phyloP scores from a whole-genome alignment of 2,888 invertebrate genomes.

The Rhingia rostrata region DNA sequence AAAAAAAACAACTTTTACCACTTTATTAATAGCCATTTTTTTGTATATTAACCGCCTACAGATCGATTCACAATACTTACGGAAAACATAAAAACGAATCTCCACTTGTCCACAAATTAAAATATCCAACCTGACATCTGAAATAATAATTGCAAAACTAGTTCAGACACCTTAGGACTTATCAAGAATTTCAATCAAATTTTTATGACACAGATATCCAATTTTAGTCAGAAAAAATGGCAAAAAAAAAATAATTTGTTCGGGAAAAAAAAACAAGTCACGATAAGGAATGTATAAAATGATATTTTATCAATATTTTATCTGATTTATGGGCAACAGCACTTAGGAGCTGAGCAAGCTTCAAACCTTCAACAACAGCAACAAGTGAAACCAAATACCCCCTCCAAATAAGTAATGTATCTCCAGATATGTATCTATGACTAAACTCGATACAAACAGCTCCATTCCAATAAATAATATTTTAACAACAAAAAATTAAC shows the following conservation, averaged over 20 bases:
- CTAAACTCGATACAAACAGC: not conserved
- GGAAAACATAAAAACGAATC: not conserved
- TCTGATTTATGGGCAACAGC: conserved; percentile 56
- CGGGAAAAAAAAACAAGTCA: not conserved
- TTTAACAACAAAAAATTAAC: conserved; percentile 45
- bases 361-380: too few species aligned
- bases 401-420: too few species aligned
- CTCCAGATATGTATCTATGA: not conserved
- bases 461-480: conserved; percentile 58
- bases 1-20: conserved; percentile 42
- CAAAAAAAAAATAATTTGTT: conserved; percentile 8
- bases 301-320: conserved; percentile 45
- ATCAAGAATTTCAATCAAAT: conserved; percentile 37
- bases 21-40: conserved; percentile 35
- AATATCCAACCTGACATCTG: not conserved
- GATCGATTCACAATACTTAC: not conserved
- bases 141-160: conserved; percentile 34
- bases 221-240: conserved; percentile 22
- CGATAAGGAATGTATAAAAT: conserved; percentile 32
- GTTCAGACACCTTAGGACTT: conserved; percentile 16
- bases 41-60: conserved; percentile 22
- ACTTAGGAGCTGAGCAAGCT: conserved; percentile 21
- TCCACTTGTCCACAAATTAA: not conserved
- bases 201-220: conserved; percentile 33
- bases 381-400: too few species aligned